Base-by-base conservation (phyloP, 37 sponge, comb jelly and placozoan genomes). In the Oopsacas minuta region DNA sequence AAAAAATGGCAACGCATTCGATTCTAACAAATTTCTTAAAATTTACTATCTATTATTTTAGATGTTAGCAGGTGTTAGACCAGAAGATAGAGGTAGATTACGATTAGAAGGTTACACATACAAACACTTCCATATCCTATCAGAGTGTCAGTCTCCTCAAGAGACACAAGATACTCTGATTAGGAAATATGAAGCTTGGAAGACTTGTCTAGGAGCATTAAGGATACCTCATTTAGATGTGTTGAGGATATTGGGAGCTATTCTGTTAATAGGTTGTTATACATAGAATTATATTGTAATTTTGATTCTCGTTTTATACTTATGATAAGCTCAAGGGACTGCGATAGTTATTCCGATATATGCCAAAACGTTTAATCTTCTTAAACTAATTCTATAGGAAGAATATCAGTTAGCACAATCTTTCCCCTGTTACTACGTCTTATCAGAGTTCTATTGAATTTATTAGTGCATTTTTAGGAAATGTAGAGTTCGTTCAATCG, bases 71-170 rank as follows among this genome's bases (percentile, higher is more conserved):
- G 75, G 75, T 32, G 28, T 61, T n/a, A 25, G 75, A 32, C 75
- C 75, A 20, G 75, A 61, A 3, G 75, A 61, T 34, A 61, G 75
- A 34, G 22, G 75, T 5, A 61, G 22, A 34, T 12, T 61, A 34
- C 75, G 75, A 3, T 12, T 61, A 61, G 75, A 61, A 34, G 75
- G 75, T 3, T 61, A 61, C 75, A n/a, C 75, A 10, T 61, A 61
- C 75, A 61, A 61, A 61, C 75, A 61, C 75, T 61, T 61, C 75
- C 75, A 61, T 34, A 61, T 61, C 75, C 75, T 61, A 25, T 61
- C 75, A 3, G 75, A 61, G 75, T 61, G 75, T 12, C 75, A 61
- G 75, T 61, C 75, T 61, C 75, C 75, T 25, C 75, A 32, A 34
- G 75, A 61, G 22, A 3, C 75, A 32, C 75, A 61, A 3, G 75